Conservation (phyloP, 2,888 invertebrate genomes). For the Sclerodermus sp. region DNA sequence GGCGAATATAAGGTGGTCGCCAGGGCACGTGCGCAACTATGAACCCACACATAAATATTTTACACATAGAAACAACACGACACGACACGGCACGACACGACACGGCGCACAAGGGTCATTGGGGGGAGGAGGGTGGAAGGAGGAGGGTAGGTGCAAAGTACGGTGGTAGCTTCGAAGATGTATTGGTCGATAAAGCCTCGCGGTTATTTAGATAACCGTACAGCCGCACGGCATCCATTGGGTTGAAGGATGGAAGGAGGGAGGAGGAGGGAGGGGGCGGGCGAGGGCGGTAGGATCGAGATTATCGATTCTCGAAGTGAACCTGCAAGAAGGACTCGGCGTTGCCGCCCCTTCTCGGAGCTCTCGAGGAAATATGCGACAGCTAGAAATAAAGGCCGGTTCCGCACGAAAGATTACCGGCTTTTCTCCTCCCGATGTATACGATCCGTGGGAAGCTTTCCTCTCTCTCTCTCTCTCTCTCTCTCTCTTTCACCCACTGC, state of each 20-base stretch:
- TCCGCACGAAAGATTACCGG: slow-evolving; percentile 28
- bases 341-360: slow-evolving; percentile 1
- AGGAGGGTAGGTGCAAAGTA: slow-evolving; percentile 8
- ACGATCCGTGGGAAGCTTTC: slow-evolving; percentile 5
- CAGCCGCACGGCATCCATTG: slow-evolving; percentile 11
- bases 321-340: slow-evolving; percentile 1
- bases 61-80: too few relatives aligned
- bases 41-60: too few relatives aligned
- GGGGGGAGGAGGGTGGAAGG: too few relatives aligned
- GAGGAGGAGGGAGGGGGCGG: too few relatives aligned
- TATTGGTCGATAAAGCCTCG: slow-evolving; percentile 21
- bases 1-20: too few relatives aligned
- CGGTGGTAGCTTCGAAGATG: slow-evolving; percentile 5
- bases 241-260: background rate
- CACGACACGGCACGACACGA: too few relatives aligned
- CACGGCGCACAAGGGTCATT: too few relatives aligned
- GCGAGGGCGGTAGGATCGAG: slow-evolving; percentile 17
- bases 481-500: background rate
- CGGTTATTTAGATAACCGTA: slow-evolving; percentile 26
- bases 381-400: slow-evolving; percentile 26
- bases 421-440: slow-evolving; percentile 12
- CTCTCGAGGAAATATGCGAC: slow-evolving; percentile 22
- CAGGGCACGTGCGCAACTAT: too few relatives aligned
- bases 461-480: background rate
- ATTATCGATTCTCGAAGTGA: slow-evolving; percentile 25